Evolutionary conservation across 2,113 vertebrate genomes (phyloP).

Genomic region (Anarrhichthys ocellatus): DNA sequence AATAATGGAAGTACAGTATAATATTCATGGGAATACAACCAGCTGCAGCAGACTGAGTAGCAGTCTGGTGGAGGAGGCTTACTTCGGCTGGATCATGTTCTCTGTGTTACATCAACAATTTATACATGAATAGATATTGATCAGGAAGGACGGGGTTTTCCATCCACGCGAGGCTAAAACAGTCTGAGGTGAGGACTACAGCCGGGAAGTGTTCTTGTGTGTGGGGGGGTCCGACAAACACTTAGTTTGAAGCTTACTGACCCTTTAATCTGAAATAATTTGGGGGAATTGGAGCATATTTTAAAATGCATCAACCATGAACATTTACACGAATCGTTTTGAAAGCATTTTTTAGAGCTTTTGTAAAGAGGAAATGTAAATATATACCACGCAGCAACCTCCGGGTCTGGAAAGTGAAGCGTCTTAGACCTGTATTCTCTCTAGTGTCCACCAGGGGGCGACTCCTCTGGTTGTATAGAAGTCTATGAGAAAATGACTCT

Average conservation of each 20-base stretch:
- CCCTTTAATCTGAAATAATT: background rate
- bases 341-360: background rate
- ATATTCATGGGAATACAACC: background rate
- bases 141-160: background rate
- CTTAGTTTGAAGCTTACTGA: background rate
- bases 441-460: too few species aligned
- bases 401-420: too few species aligned
- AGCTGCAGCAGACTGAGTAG: background rate
- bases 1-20: background rate
- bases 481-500: too few species aligned
- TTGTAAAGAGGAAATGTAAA: background rate
- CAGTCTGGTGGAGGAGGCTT: background rate
- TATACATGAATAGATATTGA: background rate
- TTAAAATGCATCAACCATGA: background rate
- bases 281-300: background rate
- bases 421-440: too few species aligned
- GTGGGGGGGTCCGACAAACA: background rate
- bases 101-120: background rate
- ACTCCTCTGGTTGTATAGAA: too few species aligned
- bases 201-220: background rate
- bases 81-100: background rate
- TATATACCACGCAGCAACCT: too few species aligned
- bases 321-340: background rate
- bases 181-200: background rate
- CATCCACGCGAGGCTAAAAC: background rate